Evolutionary conservation across 2,797 vertebrate species (phyloP).

Genomic region (Phoeniculus purpureus): DNA sequence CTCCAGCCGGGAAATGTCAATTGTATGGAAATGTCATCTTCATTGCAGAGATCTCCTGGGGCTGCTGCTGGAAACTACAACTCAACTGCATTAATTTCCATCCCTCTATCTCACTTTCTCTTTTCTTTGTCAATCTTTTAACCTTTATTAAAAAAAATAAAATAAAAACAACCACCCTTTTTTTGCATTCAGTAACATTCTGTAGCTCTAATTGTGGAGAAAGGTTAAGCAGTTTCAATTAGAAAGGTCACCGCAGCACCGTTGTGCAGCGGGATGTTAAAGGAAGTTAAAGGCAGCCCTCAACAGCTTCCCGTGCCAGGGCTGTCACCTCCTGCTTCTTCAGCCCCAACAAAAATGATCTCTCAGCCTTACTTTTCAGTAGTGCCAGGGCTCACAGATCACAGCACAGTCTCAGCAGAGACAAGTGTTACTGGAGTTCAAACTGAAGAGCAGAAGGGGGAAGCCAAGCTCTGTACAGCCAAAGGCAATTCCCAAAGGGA

Average conservation of each 20-base stretch:
- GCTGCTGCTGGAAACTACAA: conserved; percentile 49
- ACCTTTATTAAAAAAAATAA: conserved; percentile 26
- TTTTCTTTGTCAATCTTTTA: conserved; percentile 54
- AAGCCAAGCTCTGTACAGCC: neutral
- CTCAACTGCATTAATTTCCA: conserved; percentile 53
- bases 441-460: neutral
- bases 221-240: conserved; percentile 61
- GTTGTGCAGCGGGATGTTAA: neutral
- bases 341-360: neutral
- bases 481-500: neutral
- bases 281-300: neutral
- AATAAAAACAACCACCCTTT: neutral
- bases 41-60: conserved; percentile 43
- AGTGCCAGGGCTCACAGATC: neutral
- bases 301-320: neutral
- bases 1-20: conserved; percentile 61
- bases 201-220: conserved; percentile 16
- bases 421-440: neutral
- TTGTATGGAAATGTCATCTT: conserved; percentile 73
- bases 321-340: neutral
- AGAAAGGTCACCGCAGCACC: conserved; percentile 44
- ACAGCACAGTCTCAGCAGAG: neutral
- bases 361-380: neutral
- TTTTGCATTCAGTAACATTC: conserved; percentile 18
- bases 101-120: neutral